Evolutionary conservation across 1,140 invertebrate species (phyloP), one percentile per base, ranked within the genome.

Genomic region (Charaxes varanes): DNA sequence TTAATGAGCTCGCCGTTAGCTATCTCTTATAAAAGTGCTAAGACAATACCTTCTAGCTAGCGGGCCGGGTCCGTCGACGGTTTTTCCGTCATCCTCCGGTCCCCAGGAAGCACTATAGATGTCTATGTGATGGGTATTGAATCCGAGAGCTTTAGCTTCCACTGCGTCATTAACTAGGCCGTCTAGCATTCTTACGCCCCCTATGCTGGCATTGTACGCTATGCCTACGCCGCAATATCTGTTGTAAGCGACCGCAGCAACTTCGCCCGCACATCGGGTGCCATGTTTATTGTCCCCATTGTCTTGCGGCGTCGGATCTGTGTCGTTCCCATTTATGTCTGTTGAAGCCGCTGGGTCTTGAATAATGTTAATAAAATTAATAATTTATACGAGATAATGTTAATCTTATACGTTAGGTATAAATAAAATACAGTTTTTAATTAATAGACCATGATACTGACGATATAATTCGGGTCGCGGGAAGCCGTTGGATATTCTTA

Each of bases 91-190:
- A 70, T 97, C 96, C 79, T 97, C 96, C 0, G 94, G 94, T 3
- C 94, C 96, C 96, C 96, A 98, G 2, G 95, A 97, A 2, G 96
- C 95, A 50, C 93, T 96, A 78, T 97, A 98, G 48, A 98, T 96
- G 67, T 98, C 94, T 56, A 98, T 95, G 81, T 97, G 94, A 53
- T 95, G 90, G 2, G 93, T 92, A 86, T 97, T 97, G 48, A 96
- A 89, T 40, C 94, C 92, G 23, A 98, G 85, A 4, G 96, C 95
- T 69, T 91, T 88, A 1, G 96, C 96, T 86, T 98, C 97, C 13
- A 97, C 94, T 21, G 94, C 94, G 85, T 98, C 97, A 62, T 96
- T 97, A 26, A 98, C 95, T 28, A 94, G 90, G 10, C 96, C 96
- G 80, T 98, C 96, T 62, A 98, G 85, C 95, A 97, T 97, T 40